phyloP scores from a whole-genome alignment of 2,797 vertebrate species.

The Chrysolophus pictus region DNA sequence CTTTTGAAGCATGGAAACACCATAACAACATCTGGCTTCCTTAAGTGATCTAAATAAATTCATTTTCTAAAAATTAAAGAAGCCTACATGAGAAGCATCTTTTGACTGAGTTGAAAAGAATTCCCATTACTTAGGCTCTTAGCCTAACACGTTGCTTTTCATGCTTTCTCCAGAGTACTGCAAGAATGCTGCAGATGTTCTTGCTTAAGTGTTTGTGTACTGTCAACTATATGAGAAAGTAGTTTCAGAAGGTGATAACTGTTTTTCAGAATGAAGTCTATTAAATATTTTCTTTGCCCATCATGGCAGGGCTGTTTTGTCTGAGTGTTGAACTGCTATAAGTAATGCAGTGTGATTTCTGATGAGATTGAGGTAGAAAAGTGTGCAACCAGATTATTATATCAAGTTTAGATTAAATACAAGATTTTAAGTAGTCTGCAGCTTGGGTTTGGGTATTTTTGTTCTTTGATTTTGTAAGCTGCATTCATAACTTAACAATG shows the following conservation, averaged over 20 bases:
- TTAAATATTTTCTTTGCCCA: not conserved
- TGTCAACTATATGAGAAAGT: constrained; percentile 18
- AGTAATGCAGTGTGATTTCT: not conserved
- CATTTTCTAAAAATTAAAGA: constrained; percentile 35
- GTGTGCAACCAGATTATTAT: not conserved
- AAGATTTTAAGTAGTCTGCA: not conserved
- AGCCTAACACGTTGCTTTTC: constrained; percentile 27
- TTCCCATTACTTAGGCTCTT: constrained; percentile 18
- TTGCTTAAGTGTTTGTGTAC: not conserved
- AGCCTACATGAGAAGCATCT: constrained; percentile 24
- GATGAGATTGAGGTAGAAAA: not conserved
- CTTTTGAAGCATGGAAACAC: constrained; percentile 10
- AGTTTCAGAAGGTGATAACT: not conserved
- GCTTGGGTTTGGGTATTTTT: not conserved
- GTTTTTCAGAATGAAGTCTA: not conserved
- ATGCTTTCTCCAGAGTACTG: constrained; percentile 9
- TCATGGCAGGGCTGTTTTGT: not conserved
- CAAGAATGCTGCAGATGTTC: constrained; percentile 51
- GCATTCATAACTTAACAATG: not conserved
- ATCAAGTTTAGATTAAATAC: not conserved
- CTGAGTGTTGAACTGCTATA: not conserved
- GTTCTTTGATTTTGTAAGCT: not conserved
- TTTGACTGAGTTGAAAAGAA: constrained; percentile 47
- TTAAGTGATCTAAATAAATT: constrained; percentile 50
- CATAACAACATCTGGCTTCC: constrained; percentile 26